These are phyloP conservation scores for Rhinoraja longicauda DNA, from an alignment of 2,797 vertebrate species.

Conservation along the genomic window DNA sequence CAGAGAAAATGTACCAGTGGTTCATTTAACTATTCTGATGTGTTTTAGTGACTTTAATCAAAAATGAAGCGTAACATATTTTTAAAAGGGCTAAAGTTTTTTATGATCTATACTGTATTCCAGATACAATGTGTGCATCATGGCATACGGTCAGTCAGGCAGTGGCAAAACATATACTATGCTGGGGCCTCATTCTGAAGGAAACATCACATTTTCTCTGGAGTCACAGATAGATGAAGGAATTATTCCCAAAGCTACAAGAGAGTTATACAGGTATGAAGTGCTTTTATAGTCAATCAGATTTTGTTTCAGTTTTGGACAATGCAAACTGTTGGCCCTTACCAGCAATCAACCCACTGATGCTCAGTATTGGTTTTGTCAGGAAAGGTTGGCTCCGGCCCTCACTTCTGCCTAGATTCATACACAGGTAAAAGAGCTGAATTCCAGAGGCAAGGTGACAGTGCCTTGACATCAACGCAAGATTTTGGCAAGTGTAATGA, in stretches of 20 bases:
- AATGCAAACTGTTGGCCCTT: too few relatives aligned
- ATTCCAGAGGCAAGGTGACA: too few relatives aligned
- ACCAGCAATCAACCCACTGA: too few relatives aligned
- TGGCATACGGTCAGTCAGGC: slow-evolving; percentile 80
- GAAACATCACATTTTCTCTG: neutral
- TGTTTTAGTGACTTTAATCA: neutral
- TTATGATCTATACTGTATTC: slow-evolving; percentile 37
- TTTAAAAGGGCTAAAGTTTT: neutral
- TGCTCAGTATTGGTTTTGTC: too few relatives aligned
- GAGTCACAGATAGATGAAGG: slow-evolving; percentile 55
- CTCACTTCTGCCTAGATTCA: too few relatives aligned
- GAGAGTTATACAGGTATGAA: slow-evolving; percentile 71
- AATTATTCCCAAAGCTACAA: slow-evolving; percentile 68
- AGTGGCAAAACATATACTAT: slow-evolving; percentile 80
- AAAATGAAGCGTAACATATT: neutral
- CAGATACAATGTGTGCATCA: slow-evolving; percentile 80
- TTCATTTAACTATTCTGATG: neutral
- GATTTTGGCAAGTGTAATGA: too few relatives aligned
- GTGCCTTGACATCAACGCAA: neutral
- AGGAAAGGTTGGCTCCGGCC: too few relatives aligned
- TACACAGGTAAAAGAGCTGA: too few relatives aligned
- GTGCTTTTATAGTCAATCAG: neutral
- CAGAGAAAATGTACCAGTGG: neutral
- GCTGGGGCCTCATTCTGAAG: slow-evolving; percentile 60
- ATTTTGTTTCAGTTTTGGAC: neutral